Evolutionary conservation across 2,888 invertebrate genomes (phyloP).

Genomic region (Chrysopilus asiliformis): DNA sequence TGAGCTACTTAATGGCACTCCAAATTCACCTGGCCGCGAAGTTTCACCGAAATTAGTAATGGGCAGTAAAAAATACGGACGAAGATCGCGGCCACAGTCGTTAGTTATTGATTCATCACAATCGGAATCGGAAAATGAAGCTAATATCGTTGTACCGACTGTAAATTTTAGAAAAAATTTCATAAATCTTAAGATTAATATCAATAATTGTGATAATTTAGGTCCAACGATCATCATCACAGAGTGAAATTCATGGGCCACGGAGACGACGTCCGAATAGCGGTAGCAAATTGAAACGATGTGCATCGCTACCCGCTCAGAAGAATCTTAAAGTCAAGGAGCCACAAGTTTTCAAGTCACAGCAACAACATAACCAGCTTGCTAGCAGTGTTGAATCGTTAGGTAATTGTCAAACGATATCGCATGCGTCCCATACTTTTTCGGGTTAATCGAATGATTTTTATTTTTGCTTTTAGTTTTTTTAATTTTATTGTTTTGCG

Average conservation of each 20-base stretch:
- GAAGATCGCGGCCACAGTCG: conserved; percentile 50
- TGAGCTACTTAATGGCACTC: conserved; percentile 29
- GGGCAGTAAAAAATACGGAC: conserved; percentile 63
- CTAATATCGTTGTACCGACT: conserved; percentile 19
- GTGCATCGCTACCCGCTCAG: conserved; percentile 42
- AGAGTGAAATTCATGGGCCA: conserved; percentile 40
- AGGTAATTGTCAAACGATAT: conserved; percentile 22
- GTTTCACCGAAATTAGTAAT: conserved; percentile 59
- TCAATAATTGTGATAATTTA: too few relatives aligned
- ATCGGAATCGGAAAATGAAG: conserved; percentile 32
- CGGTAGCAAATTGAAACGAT: conserved; percentile 40
- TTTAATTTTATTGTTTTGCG: conserved; percentile 3
- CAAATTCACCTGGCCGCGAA: conserved; percentile 49
- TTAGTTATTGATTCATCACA: conserved; percentile 30
- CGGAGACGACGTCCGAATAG: conserved; percentile 33
- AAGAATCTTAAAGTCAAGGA: conserved; percentile 18
- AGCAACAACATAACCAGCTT: conserved; percentile 22
- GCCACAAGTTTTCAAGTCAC: conserved; percentile 18
- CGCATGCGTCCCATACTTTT: not conserved
- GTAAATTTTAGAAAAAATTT: conserved; percentile 13
- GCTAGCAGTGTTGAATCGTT: conserved; percentile 35
- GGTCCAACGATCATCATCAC: conserved; percentile 44
- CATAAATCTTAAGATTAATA: too few relatives aligned
- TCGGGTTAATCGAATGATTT: not conserved
- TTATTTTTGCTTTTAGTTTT: conserved; percentile 1